Evolutionary conservation across 1,140 invertebrate species (phyloP).

Genomic region (Cydia strobilella): DNA sequence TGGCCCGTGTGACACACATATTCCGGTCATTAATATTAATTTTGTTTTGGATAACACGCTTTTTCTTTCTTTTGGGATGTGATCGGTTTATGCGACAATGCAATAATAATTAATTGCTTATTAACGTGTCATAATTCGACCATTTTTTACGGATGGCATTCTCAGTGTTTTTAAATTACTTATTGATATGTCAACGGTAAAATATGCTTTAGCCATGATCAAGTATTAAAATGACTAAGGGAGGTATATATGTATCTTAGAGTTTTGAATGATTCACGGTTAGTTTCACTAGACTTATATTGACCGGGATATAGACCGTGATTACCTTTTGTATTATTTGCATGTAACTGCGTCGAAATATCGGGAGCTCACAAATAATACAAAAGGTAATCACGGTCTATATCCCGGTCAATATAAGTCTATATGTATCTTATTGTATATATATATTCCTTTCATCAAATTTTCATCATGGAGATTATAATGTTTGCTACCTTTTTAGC

Average conservation of each 20-base stretch:
- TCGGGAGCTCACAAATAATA: too few relatives aligned
- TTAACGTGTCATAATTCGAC: background rate
- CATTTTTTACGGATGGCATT: background rate
- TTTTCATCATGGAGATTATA: background rate
- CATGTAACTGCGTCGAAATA: too few relatives aligned
- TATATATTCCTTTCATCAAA: background rate
- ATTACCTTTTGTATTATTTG: too few relatives aligned
- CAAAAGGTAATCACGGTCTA: too few relatives aligned
- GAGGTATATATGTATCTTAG: too few relatives aligned
- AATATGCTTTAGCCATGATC: background rate
- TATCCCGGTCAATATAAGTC: too few relatives aligned
- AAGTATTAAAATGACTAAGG: too few relatives aligned
- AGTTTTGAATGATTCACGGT: too few relatives aligned
- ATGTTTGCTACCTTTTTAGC: too few relatives aligned
- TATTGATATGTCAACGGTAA: background rate
- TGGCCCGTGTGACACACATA: slow-evolving; percentile 65
- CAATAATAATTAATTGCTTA: slow-evolving; percentile 12
- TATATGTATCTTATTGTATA: too few relatives aligned
- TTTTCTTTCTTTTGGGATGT: slow-evolving; percentile 42
- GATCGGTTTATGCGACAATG: slow-evolving; percentile 39
- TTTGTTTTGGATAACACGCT: slow-evolving; percentile 41
- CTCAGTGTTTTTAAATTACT: background rate
- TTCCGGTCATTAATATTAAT: slow-evolving; percentile 59
- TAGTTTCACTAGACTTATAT: too few relatives aligned
- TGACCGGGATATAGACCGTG: too few relatives aligned